A percentile compares a stretch with the other conserved stretches of the same genome.
phyloP scores from a whole-genome alignment of 2,113 vertebrate genomes.

The Phasianus colchicus region DNA sequence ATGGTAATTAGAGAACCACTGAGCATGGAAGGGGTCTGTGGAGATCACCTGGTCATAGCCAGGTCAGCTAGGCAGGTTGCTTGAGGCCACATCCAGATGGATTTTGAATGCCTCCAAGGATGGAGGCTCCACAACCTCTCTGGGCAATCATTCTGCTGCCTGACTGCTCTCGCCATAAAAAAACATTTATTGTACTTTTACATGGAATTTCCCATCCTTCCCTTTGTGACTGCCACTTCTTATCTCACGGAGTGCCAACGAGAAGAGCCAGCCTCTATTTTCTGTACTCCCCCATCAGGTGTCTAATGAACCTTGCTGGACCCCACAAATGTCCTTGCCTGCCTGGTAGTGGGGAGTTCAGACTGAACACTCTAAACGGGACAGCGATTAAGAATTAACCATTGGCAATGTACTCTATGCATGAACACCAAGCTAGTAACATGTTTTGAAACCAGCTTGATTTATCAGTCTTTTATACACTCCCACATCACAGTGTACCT shows the following conservation, averaged over 20 bases:
- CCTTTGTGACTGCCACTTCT: neutral
- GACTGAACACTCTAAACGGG: neutral
- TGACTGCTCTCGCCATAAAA: neutral
- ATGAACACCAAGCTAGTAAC: neutral
- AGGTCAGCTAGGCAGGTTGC: neutral
- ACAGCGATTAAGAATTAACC: neutral
- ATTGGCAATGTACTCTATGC: fast-evolving
- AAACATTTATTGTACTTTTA: neutral
- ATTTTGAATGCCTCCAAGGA: neutral
- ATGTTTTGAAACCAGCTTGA: neutral
- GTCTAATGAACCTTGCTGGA: neutral
- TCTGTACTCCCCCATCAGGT: neutral
- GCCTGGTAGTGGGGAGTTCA: neutral
- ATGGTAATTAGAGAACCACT: neutral
- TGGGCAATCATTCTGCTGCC: neutral
- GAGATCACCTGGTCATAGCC: neutral
- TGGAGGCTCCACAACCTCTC: neutral
- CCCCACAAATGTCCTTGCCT: neutral
- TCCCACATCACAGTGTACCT: neutral
- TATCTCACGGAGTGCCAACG: neutral
- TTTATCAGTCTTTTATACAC: neutral
- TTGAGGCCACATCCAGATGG: neutral
- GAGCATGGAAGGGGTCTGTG: neutral
- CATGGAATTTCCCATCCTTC: neutral
- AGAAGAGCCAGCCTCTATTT: neutral